Evolutionary conservation across 2,888 invertebrate species (phyloP).

Genomic region (Apodemia duryi): DNA sequence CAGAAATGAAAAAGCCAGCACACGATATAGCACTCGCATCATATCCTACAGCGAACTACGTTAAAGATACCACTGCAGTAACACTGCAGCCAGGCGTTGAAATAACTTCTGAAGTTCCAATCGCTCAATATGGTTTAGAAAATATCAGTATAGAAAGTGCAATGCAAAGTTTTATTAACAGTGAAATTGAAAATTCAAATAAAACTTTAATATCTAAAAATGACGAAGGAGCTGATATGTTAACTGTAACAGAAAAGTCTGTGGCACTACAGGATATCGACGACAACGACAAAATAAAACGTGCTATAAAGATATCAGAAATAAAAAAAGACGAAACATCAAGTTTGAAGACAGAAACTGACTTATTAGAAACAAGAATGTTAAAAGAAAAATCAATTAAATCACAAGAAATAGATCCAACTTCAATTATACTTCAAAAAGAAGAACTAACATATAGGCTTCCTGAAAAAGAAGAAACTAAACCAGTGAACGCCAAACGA

Average conservation of each 20-base stretch:
- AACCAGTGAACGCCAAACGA: no score
- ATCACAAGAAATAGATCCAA: not conserved
- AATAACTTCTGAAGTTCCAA: not conserved
- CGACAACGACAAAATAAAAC: not conserved
- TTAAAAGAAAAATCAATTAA: not conserved
- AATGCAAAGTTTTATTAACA: conserved; percentile 41
- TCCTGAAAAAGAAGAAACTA: not conserved
- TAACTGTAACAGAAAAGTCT: not conserved
- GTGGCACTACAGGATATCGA: not conserved
- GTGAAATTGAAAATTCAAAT: conserved; percentile 42
- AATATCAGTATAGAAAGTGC: conserved; percentile 33
- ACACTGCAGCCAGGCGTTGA: not conserved
- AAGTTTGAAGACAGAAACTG: not conserved
- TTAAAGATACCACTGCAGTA: not conserved
- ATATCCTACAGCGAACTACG: not conserved
- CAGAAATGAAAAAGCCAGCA: not conserved
- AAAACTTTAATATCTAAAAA: not conserved
- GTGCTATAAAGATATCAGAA: no score
- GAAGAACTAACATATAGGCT: not conserved
- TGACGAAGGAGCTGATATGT: not conserved
- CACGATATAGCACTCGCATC: not conserved
- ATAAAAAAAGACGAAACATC: not conserved
- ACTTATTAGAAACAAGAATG: not conserved
- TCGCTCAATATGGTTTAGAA: not conserved
- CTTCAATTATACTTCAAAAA: not conserved